phyloP scores from a whole-genome alignment of 2,888 invertebrate genomes.

The Stenchaetothrips biformis region DNA sequence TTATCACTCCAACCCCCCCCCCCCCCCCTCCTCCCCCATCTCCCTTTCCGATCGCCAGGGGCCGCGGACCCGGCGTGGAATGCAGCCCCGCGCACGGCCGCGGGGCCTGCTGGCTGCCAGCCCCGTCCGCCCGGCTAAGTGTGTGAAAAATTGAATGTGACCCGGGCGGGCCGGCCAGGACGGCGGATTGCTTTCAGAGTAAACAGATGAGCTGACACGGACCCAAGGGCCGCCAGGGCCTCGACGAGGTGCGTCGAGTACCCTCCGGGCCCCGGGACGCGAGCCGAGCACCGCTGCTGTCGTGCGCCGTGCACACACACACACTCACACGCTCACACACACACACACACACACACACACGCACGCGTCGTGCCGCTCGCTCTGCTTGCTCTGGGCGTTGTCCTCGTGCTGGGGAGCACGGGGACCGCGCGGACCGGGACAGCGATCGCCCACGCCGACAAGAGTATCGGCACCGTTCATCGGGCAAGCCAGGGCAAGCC shows the following conservation, averaged over 20 bases:
- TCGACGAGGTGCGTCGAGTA: too few relatives aligned
- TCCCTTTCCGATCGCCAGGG: neutral
- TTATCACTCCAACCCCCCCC: neutral
- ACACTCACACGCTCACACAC: neutral
- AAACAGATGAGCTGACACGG: neutral
- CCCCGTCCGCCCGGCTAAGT: neutral
- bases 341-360: neutral
- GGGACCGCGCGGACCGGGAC: neutral
- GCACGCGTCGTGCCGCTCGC: too few relatives aligned
- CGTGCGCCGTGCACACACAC: neutral
- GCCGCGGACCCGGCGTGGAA: neutral
- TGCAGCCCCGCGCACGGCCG: neutral
- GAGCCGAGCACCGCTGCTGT: too few relatives aligned
- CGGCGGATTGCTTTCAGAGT: slow-evolving; percentile 1
- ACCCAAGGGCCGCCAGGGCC: neutral
- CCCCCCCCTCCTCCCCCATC: neutral
- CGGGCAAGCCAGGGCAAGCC: neutral
- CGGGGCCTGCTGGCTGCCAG: neutral
- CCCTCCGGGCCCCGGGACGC: too few relatives aligned
- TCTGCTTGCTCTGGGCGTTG: neutral
- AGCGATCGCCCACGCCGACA: neutral
- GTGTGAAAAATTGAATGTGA: slow-evolving; percentile 23
- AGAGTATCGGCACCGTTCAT: slow-evolving; percentile 12
- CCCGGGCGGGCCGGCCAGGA: neutral
- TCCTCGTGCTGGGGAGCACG: neutral